These are phyloP conservation scores for Ceratoteleas bidentatus DNA, from an alignment of 1,140 invertebrate genomes.

Conservation along the genomic window DNA sequence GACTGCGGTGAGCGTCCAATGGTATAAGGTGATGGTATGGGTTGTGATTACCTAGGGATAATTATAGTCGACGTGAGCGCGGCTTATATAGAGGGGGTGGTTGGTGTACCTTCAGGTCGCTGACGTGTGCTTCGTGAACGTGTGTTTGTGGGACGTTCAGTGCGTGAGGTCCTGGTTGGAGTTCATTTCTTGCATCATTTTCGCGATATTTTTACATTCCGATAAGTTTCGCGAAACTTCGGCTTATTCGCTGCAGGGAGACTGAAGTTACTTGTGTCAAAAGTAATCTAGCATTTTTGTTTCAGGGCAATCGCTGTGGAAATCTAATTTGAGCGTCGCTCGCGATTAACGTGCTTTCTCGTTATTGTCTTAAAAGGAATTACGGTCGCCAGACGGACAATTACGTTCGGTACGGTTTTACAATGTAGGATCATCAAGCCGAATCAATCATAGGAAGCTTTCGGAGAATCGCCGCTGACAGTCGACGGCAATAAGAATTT, in stretches of 20 bases:
- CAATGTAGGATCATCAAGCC: conserved; percentile 31
- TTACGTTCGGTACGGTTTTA: conserved; percentile 23
- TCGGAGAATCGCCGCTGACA: conserved; percentile 69
- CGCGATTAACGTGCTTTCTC: conserved; percentile 23
- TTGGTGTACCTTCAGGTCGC: conserved; percentile 43
- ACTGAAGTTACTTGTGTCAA: conserved; percentile 38
- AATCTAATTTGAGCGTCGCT: conserved; percentile 46
- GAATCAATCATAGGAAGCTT: conserved; percentile 58
- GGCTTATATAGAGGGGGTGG: conserved; percentile 73
- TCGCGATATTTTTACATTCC: conserved; percentile 47
- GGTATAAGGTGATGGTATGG: conserved; percentile 75
- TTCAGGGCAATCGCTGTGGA: conserved; percentile 21
- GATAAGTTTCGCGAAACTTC: conserved; percentile 50
- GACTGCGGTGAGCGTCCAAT: conserved; percentile 79
- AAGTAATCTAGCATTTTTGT: conserved; percentile 43
- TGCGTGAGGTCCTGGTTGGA: conserved; percentile 66
- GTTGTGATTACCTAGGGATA: conserved; percentile 80
- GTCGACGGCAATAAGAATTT: conserved; percentile 76
- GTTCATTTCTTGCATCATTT: conserved; percentile 59
- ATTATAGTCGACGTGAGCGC: conserved; percentile 80
- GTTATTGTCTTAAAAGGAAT: conserved; percentile 34
- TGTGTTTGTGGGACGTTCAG: conserved; percentile 48
- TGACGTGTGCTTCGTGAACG: conserved; percentile 49
- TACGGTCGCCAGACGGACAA: conserved; percentile 7
- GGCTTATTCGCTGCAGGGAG: conserved; percentile 22